Evolutionary conservation across 2,888 invertebrate genomes (phyloP).

Genomic region (Euproctis similis): DNA sequence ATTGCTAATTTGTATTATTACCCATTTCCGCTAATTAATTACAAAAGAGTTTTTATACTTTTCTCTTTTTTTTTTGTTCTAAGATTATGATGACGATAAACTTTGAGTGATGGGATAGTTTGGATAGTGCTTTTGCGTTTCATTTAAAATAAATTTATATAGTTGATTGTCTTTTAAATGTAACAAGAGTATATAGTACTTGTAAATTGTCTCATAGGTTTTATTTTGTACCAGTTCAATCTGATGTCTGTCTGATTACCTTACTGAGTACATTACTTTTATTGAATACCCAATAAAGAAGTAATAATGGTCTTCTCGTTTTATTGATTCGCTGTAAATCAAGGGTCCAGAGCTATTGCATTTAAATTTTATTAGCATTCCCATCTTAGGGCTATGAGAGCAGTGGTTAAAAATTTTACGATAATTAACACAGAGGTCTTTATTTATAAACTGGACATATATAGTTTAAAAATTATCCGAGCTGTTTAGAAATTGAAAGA

Average conservation of each 20-base stretch:
- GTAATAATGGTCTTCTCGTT: constrained; percentile 69
- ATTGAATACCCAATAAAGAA: constrained; percentile 66
- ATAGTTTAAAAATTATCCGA: too few species aligned
- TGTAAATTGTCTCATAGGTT: constrained; percentile 12
- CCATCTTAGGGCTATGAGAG: constrained; percentile 47
- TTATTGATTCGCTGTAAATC: constrained; percentile 74
- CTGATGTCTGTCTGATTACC: constrained; percentile 47
- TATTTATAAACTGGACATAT: too few species aligned
- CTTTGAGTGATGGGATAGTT: too few species aligned
- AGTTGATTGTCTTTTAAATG: too few species aligned
- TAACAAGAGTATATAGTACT: too few species aligned
- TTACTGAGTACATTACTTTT: constrained; percentile 65
- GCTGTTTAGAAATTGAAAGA: too few species aligned
- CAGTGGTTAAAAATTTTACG: constrained; percentile 54
- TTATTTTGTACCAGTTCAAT: constrained; percentile 31
- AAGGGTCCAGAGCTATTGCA: constrained; percentile 67
- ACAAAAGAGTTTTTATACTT: too few species aligned
- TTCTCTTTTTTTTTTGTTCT: too few species aligned
- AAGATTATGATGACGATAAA: too few species aligned
- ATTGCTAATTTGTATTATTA: constrained; percentile 59
- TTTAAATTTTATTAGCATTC: constrained; percentile 66
- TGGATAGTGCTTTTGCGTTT: too few species aligned
- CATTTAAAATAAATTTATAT: too few species aligned
- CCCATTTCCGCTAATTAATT: too few species aligned
- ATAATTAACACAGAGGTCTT: constrained; percentile 43